Percentiles rank a stretch among this genome's conserved stretches.
These are phyloP conservation scores for Onthophagus sagittarius DNA, from an alignment of 2,888 invertebrate genomes.

Conservation along the genomic window DNA sequence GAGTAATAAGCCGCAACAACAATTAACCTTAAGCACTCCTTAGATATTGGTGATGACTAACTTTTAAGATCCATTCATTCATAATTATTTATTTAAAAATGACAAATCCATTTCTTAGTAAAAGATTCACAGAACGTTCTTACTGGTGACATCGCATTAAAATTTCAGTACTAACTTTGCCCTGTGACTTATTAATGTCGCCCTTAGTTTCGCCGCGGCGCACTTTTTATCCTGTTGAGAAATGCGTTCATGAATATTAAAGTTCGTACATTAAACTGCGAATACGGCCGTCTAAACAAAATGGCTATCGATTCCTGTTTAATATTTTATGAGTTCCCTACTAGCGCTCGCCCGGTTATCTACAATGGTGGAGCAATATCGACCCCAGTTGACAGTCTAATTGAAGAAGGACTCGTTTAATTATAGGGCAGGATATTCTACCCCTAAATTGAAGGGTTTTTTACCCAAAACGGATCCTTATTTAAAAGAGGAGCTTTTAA, in stretches of 20 bases:
- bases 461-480: neutral
- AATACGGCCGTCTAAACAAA: neutral
- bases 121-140: neutral
- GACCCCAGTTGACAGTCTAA: neutral
- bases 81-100: neutral
- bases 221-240: neutral
- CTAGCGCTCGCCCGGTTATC: neutral
- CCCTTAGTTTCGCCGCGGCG: neutral
- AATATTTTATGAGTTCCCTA: neutral
- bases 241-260: neutral
- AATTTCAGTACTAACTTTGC: neutral
- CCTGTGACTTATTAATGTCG: neutral
- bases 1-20: neutral
- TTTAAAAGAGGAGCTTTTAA: neutral
- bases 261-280: neutral
- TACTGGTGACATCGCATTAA: neutral
- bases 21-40: neutral
- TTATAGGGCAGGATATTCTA: neutral
- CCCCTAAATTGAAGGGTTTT: neutral
- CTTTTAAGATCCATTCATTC: neutral
- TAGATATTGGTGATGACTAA: neutral
- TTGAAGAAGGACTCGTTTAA: slow-evolving; percentile 8
- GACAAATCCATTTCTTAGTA: neutral
- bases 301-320: neutral
- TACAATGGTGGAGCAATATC: neutral